Conservation (phyloP, 2,888 invertebrate species). For the Drosophila yooni region DNA sequence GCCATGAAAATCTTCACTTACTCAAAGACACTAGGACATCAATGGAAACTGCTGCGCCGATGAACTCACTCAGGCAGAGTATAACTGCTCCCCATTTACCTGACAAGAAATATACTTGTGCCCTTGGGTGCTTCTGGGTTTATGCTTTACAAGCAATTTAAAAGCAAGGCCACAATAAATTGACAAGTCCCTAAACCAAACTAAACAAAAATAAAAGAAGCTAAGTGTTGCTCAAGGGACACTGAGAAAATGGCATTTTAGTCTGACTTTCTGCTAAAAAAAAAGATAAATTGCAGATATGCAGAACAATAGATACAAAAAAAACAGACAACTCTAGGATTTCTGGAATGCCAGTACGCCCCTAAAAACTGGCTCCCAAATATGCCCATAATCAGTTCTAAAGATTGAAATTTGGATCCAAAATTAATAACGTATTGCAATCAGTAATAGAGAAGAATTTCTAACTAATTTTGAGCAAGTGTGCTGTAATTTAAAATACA, state of each 20-base stretch:
- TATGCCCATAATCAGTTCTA: not conserved
- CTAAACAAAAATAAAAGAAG: not conserved
- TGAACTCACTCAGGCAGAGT: not conserved
- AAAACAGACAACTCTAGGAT: not conserved
- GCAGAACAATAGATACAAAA: not conserved
- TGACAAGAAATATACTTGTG: not conserved
- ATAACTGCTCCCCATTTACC: not conserved
- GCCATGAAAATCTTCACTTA: not conserved
- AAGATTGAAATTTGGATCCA: not conserved
- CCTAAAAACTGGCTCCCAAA: no score
- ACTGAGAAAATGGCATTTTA: not conserved
- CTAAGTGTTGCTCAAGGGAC: not conserved
- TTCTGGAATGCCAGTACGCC: not conserved
- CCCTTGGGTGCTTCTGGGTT: not conserved
- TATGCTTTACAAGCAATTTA: not conserved
- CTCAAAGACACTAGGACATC: not conserved
- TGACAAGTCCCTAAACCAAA: not conserved
- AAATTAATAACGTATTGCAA: no score
- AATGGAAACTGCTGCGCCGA: not conserved
- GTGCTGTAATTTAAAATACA: not conserved
- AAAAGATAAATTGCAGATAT: not conserved
- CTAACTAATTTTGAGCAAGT: not conserved
- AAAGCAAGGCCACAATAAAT: not conserved
- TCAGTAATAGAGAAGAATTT: not conserved
- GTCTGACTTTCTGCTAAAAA: not conserved